These are phyloP conservation scores for Oxyscelio sp. DNA, from an alignment of 2,888 invertebrate species.

Conservation along the genomic window DNA sequence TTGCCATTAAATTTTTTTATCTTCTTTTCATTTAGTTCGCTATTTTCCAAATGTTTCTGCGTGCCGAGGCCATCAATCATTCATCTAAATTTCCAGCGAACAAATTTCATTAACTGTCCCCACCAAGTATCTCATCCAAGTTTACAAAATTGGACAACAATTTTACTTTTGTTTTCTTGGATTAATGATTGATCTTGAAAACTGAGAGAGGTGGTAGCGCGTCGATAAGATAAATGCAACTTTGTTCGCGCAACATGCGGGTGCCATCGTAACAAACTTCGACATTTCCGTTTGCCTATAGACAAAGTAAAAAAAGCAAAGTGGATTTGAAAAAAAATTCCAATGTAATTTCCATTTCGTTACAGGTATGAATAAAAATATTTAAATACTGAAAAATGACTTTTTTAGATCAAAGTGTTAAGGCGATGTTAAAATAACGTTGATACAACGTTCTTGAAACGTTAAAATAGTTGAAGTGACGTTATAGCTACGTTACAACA, in stretches of 20 bases:
- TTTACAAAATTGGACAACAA: too few relatives aligned
- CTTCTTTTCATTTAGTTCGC: not conserved
- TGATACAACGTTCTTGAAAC: too few relatives aligned
- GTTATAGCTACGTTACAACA: too few relatives aligned
- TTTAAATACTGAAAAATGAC: too few relatives aligned
- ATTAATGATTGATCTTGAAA: slow-evolving; percentile 59
- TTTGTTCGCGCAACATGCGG: slow-evolving; percentile 76
- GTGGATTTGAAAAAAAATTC: too few relatives aligned
- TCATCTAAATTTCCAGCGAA: not conserved
- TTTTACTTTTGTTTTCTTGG: too few relatives aligned
- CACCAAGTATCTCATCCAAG: too few relatives aligned
- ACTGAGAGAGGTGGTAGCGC: slow-evolving; percentile 74
- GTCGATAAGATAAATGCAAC: slow-evolving; percentile 80
- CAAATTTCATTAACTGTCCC: not conserved
- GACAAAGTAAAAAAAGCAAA: slow-evolving; percentile 9
- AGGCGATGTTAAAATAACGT: slow-evolving; percentile 1
- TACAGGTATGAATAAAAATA: too few relatives aligned
- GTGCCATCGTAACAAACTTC: slow-evolving; percentile 71
- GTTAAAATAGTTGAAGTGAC: too few relatives aligned
- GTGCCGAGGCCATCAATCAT: slow-evolving; percentile 1
- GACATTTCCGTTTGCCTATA: slow-evolving; percentile 65
- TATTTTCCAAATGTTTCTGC: slow-evolving; percentile 17
- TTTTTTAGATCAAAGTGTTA: too few relatives aligned
- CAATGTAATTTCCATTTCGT: too few relatives aligned
- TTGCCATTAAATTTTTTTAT: slow-evolving; percentile 2